Evolutionary conservation across 2,797 vertebrate species (phyloP), one percentile per base, ranked within the genome.

Genomic region (Diplodus sargus): DNA sequence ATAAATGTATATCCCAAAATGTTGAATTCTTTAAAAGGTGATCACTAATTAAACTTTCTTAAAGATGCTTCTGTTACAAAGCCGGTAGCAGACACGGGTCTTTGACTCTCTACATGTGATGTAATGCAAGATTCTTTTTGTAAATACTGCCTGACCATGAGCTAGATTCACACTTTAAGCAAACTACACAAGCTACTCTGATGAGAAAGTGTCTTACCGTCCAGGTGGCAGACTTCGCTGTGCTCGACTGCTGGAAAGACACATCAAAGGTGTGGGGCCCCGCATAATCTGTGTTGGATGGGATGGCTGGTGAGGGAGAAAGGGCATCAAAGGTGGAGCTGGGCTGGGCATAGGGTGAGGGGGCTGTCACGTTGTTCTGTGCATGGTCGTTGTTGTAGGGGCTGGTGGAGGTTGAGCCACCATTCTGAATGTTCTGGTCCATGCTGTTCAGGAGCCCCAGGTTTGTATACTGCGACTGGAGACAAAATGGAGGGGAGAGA

Each of bases 241-340:
- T 99, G 89, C 98, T 99, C 45, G 98, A 99, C 91, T 99, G 98
- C 79, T 99, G 98, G 94, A 99, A 99, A 74, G 98, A 99, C 89
- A 99, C 98, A 1, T 99, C 98, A 0, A 99, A 99, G 92, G 97
- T 97, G 94, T 99, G 98, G 15, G 97, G 96, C 42, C 98, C 98
- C 0, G 98, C 98, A n/a, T 99, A 99, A 81, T 99, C 98, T 77
- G 98, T 99, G 93, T 99, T 99, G 91, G 98, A 99, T 45, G 98
- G 98, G 95, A 99, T 99, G 91, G 98, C 98, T 0, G 98, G 98
- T 0, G 98, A 99, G 0, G 98, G 98, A 0, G 98, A 99, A 3
- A 99, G 95, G 75, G 98, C 96, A 0, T 99, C 98, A 2, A 99
- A 99, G 78, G 98, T 99, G 0, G 98, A 99, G 93, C 98, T 99